Base-by-base conservation (phyloP, 2,888 invertebrate genomes). In the Neoaliturus tenellus region DNA sequence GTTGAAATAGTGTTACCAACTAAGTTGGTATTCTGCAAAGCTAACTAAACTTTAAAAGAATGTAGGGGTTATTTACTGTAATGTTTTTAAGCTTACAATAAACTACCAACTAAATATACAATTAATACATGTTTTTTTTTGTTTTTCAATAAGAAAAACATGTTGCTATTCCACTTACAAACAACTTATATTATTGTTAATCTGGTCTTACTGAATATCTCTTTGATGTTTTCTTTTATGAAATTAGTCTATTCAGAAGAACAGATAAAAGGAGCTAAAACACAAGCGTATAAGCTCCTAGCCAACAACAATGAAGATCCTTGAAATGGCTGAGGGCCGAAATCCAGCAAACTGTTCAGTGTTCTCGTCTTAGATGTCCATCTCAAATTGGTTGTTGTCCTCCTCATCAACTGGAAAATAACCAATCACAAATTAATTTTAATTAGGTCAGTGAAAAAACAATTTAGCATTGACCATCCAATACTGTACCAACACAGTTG, bases 381-480 rank as follows among this genome's bases (percentile, higher is more conserved):
- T 91, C 82, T 91, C 90, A 85, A 91, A 91, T 85, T 91, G 91
- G 85, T 91, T 91, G n/a, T 89, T 85, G 44, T 88, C 85, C 71
- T 88, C 85, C 80, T 91, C 91, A 35, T 89, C 88, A 58, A 88
- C 85, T 67, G 88, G 83, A 85, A 89, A 90, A 80, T 83, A 12
- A 44, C 8, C 10, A 14, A 8, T 44, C 2, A 44, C 17, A 17
- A 44, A 44, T 14, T 14, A 44, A 44, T 44, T 4, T n/a, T n/a
- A n/a, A n/a, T n/a, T n/a, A n/a, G n/a, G n/a, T 14, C 44, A 44
- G 44, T 44, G 39, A 12, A 39, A 8, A n/a, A 39, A 39, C 39
- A 12, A 39, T 39, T 39, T 39, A 39, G 6, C 39, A n/a, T 12
- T 8, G 39, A 39, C 39, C 5, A 39, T 39, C 39, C 39, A 39